A percentile compares a stretch with the other conserved stretches of the same genome.
These are phyloP conservation scores for Clarias gariepinus DNA, from an alignment of 2,113 vertebrate genomes.

Conservation along the genomic window DNA sequence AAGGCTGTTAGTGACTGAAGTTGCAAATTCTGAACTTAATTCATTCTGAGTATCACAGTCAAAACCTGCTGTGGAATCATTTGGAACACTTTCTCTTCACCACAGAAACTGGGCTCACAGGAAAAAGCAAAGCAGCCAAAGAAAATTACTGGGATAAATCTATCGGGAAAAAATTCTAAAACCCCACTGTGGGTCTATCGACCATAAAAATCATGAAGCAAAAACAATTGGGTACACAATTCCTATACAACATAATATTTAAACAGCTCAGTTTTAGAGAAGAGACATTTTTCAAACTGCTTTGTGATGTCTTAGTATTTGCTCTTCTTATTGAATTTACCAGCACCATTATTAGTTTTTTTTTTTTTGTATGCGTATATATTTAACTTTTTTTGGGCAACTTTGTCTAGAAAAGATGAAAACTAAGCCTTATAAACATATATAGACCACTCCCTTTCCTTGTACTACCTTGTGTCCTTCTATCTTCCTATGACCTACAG, in stretches of 20 bases:
- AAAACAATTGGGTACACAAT: conserved; percentile 1
- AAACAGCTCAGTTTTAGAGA: background rate
- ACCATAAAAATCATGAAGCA: conserved; percentile 48
- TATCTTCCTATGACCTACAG: conserved; percentile 15
- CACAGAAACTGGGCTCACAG: conserved; percentile 52
- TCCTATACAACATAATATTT: background rate
- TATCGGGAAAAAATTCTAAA: conserved; percentile 52
- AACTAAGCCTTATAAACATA: background rate
- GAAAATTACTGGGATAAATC: conserved; percentile 56
- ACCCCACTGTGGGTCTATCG: conserved; percentile 40
- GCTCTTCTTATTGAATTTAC: background rate
- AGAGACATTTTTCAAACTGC: background rate
- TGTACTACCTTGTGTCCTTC: conserved; percentile 46
- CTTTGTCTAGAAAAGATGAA: conserved; percentile 8
- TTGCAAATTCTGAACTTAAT: conserved; percentile 25
- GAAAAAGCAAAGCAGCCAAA: conserved; percentile 54
- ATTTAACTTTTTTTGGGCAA: background rate
- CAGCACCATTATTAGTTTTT: background rate
- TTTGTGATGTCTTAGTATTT: background rate
- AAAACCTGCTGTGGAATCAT: conserved; percentile 43
- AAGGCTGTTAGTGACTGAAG: conserved; percentile 21
- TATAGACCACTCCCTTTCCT: background rate
- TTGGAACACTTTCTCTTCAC: conserved; percentile 40
- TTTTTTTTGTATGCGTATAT: background rate
- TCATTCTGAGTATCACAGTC: conserved; percentile 29